These are phyloP conservation scores for Mnemiopsis leidyi DNA, from an alignment of 37 sponge, comb jelly and placozoan species.

Conservation along the genomic window DNA sequence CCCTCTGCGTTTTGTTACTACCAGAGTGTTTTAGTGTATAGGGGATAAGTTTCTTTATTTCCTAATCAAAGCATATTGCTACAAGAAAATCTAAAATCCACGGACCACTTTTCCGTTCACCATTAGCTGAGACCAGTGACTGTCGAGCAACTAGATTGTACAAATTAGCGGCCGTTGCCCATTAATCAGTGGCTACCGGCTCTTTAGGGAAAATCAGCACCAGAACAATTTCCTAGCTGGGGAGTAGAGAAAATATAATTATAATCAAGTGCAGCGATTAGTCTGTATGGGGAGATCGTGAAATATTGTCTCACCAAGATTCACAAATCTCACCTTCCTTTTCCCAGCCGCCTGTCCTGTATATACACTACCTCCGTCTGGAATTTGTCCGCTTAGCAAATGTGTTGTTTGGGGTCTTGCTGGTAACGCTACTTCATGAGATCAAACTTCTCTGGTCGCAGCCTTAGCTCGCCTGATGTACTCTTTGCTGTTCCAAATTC, in stretches of 20 bases:
- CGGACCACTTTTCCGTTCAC: background rate
- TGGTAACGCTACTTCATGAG: too few relatives aligned
- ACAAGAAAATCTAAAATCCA: too few relatives aligned
- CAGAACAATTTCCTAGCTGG: background rate
- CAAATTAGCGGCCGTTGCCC: background rate
- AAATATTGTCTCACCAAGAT: background rate
- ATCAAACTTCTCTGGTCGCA: too few relatives aligned
- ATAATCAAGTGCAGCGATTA: background rate
- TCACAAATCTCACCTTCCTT: background rate
- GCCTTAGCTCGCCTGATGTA: too few relatives aligned
- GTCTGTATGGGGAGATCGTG: background rate
- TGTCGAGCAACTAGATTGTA: background rate
- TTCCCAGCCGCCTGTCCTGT: background rate
- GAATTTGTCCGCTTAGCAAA: too few relatives aligned
- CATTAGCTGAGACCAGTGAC: background rate
- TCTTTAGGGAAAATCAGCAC: background rate
- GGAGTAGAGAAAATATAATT: background rate
- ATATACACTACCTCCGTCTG: too few relatives aligned
- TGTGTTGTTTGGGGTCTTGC: too few relatives aligned
- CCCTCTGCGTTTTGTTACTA: too few relatives aligned
- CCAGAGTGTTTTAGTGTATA: too few relatives aligned
- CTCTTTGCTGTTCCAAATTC: too few relatives aligned
- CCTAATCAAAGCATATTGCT: background rate
- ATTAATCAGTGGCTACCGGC: background rate
- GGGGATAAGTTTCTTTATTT: too few relatives aligned